These are phyloP conservation scores for Hetaerina americana DNA, from an alignment of 1,140 invertebrate species.

Conservation along the genomic window DNA sequence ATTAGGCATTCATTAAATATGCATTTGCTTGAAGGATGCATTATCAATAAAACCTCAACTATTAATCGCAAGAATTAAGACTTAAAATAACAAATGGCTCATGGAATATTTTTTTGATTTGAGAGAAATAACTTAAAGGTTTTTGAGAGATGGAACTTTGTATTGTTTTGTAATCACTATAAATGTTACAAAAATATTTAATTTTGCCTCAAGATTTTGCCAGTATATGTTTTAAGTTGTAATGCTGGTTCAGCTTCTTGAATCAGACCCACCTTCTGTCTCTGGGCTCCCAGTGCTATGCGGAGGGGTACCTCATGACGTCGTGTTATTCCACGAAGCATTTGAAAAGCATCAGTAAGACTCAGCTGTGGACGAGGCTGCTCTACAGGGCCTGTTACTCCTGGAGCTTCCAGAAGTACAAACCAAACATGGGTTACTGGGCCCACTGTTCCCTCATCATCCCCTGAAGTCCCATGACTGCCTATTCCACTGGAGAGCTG, in stretches of 20 bases:
- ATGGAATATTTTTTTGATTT: too few species aligned
- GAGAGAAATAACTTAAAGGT: not conserved
- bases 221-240: conserved; percentile 23
- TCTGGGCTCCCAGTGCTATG: conserved; percentile 17
- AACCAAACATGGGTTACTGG: conserved; percentile 19
- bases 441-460: not conserved
- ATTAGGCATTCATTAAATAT: too few species aligned
- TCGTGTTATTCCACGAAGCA: conserved; percentile 22
- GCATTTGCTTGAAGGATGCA: too few species aligned
- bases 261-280: conserved; percentile 22
- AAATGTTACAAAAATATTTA: too few species aligned
- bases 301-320: conserved; percentile 24
- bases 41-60: too few species aligned
- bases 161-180: too few species aligned
- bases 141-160: not conserved
- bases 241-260: conserved; percentile 23
- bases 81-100: too few species aligned
- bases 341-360: conserved; percentile 23
- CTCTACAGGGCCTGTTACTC: conserved; percentile 4
- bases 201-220: conserved; percentile 18
- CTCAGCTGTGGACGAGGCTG: conserved; percentile 8
- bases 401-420: conserved; percentile 19
- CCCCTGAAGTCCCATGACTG: not conserved
- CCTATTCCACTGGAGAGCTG: conserved; percentile 1
- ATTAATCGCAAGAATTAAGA: too few species aligned